phyloP scores from a whole-genome alignment of 1,140 invertebrate species.

The Hycleus phaleratus region DNA sequence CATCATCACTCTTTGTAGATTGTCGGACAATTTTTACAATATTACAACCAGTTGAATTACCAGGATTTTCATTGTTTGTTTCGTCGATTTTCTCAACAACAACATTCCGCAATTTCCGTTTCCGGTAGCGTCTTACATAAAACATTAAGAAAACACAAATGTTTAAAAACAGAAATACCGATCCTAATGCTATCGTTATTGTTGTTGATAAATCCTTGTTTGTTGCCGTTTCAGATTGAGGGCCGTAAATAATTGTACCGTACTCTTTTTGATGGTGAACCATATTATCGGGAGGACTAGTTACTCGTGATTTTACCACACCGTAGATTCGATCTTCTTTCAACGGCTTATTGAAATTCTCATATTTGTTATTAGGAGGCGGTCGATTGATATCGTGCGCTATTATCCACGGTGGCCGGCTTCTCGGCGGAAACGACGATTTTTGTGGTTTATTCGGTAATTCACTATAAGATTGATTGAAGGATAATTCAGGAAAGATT shows the following conservation, averaged over 20 bases:
- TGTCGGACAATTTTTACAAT: slow-evolving; percentile 50
- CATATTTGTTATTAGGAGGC: background rate
- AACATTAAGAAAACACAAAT: slow-evolving; percentile 64
- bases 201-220: slow-evolving; percentile 45
- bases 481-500: slow-evolving; percentile 51
- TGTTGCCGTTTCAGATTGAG: background rate
- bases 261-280: background rate
- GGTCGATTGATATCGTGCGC: background rate
- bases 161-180: slow-evolving; percentile 76
- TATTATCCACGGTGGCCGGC: slow-evolving; percentile 16
- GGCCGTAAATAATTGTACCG: slow-evolving; percentile 1
- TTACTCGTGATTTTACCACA: background rate
- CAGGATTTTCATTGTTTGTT: slow-evolving; percentile 28
- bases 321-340: slow-evolving; percentile 1
- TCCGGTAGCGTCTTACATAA: slow-evolving; percentile 58
- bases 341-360: slow-evolving; percentile 18
- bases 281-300: slow-evolving; percentile 6
- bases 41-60: slow-evolving; percentile 41
- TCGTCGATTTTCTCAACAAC: slow-evolving; percentile 30
- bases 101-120: slow-evolving; percentile 44
- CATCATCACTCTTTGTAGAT: slow-evolving; percentile 46
- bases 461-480: slow-evolving; percentile 38
- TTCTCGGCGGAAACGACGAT: slow-evolving; percentile 1
- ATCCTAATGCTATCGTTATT: slow-evolving; percentile 67
- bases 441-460: slow-evolving; percentile 6